These are phyloP conservation scores for Callyntrura sp. DNA, from an alignment of 2,888 invertebrate species.

Conservation along the genomic window DNA sequence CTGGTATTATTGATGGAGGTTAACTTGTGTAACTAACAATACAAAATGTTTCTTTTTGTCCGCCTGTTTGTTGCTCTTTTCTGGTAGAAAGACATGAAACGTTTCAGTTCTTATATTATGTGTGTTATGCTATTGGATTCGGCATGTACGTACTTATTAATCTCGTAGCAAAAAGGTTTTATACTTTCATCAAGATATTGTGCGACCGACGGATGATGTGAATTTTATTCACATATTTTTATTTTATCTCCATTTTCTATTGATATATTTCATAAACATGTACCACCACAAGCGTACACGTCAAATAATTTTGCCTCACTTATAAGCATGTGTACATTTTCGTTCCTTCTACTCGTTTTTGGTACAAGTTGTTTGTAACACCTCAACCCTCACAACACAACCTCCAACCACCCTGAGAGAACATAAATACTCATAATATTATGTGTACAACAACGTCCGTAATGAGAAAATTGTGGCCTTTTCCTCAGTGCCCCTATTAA, in stretches of 20 bases:
- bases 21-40: background rate
- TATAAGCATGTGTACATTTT: slow-evolving; percentile 44
- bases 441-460: slow-evolving; percentile 59
- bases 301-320: slow-evolving; percentile 47
- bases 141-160: no score
- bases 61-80: background rate
- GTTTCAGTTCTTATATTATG: background rate
- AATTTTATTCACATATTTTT: slow-evolving; percentile 60
- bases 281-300: slow-evolving; percentile 17
- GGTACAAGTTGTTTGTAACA: slow-evolving; percentile 38
- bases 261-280: slow-evolving; percentile 68
- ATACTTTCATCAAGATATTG: slow-evolving; percentile 63
- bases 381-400: slow-evolving; percentile 45
- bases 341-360: background rate
- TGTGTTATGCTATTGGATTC: no score
- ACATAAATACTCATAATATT: slow-evolving; percentile 73
- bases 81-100: slow-evolving; percentile 23
- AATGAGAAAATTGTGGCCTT: slow-evolving; percentile 71
- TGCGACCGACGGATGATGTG: slow-evolving; percentile 62
- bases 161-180: background rate
- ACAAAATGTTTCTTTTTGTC: no score
- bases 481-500: slow-evolving; percentile 71
- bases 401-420: slow-evolving; percentile 63
- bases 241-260: slow-evolving; percentile 60
- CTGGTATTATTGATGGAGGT: slow-evolving; percentile 4